Percentiles rank a stretch among this genome's conserved stretches.
Evolutionary conservation across 2,797 vertebrate genomes (phyloP).

Genomic region (Apodemus agrarius): DNA sequence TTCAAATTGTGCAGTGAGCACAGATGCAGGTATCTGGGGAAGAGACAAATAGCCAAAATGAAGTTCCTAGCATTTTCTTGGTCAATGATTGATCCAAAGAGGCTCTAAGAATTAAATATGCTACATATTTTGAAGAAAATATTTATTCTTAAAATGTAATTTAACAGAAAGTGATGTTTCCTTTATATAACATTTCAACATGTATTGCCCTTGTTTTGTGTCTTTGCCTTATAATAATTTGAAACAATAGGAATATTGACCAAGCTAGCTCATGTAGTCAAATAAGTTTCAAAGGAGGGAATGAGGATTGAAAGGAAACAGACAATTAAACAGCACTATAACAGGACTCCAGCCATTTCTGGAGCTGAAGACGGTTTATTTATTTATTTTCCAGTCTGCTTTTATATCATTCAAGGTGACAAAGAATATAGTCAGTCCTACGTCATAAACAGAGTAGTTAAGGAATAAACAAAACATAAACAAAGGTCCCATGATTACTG

Average conservation of each 20-base stretch:
- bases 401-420: too few relatives aligned
- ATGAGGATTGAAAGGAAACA: too few relatives aligned
- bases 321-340: too few relatives aligned
- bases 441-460: too few relatives aligned
- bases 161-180: not conserved
- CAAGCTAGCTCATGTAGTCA: too few relatives aligned
- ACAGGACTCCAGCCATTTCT: too few relatives aligned
- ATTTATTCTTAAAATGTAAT: not conserved
- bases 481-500: too few relatives aligned
- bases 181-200: not conserved
- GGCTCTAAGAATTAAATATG: not conserved
- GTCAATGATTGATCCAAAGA: not conserved
- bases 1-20: not conserved
- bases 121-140: not conserved
- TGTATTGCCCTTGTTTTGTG: not conserved
- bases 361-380: too few relatives aligned
- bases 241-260: not conserved
- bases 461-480: too few relatives aligned
- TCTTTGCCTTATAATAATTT: not conserved
- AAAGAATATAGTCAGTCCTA: too few relatives aligned
- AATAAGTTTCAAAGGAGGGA: too few relatives aligned
- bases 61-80: not conserved
- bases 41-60: not conserved
- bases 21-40: not conserved
- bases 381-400: too few relatives aligned